A percentile compares a stretch with the other conserved stretches of the same genome.
phyloP scores from a whole-genome alignment of 2,888 invertebrate species.

The Tortricodes alternella region DNA sequence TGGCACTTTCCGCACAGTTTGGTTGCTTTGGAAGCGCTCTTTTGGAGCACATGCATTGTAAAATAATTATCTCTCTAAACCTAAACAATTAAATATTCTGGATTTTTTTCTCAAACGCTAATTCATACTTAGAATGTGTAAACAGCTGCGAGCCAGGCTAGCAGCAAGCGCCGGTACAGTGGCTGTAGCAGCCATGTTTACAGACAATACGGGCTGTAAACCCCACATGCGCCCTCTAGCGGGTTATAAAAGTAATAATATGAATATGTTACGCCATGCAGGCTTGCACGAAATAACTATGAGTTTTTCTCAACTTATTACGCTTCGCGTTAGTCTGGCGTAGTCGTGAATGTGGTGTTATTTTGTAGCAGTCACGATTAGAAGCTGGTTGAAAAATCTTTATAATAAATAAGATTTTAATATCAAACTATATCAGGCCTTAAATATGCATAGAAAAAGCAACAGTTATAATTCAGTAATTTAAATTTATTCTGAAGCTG shows the following conservation, averaged over 20 bases:
- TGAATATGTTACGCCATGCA: slow-evolving; percentile 21
- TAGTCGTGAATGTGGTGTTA: background rate
- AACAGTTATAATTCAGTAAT: too few species aligned
- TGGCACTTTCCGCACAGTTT: too few species aligned
- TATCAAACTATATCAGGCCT: too few species aligned
- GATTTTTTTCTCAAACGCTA: slow-evolving; percentile 1
- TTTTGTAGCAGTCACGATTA: too few species aligned
- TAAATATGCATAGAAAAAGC: too few species aligned
- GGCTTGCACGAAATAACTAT: slow-evolving; percentile 12
- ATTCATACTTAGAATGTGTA: slow-evolving; percentile 14
- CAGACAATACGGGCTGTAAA: slow-evolving; percentile 21
- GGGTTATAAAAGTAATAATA: slow-evolving; percentile 27
- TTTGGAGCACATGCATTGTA: too few species aligned
- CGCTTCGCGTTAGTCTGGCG: background rate
- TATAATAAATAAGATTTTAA: too few species aligned
- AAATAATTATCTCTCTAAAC: too few species aligned
- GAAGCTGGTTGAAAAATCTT: too few species aligned
- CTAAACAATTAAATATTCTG: background rate
- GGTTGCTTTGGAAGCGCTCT: too few species aligned
- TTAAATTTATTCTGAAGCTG: too few species aligned
- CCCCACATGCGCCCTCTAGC: slow-evolving; percentile 24
- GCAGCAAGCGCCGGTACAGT: too few species aligned
- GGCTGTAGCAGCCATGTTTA: slow-evolving; percentile 12
- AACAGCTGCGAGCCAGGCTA: slow-evolving; percentile 8
- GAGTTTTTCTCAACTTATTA: slow-evolving; percentile 11